Evolutionary conservation across 2,888 invertebrate genomes (phyloP).

Genomic region (Oscheius sp.): DNA sequence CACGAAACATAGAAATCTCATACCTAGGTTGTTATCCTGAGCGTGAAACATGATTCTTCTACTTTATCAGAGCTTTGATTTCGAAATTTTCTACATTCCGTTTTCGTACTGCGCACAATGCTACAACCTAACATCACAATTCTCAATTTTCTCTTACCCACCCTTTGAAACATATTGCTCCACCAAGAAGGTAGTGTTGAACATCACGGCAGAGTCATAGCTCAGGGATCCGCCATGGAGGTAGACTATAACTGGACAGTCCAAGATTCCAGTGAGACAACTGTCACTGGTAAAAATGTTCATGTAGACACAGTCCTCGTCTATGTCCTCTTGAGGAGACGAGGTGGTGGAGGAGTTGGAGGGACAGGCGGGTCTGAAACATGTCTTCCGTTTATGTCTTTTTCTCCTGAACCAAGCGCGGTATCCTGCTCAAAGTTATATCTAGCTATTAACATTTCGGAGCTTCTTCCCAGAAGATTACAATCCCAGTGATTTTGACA

Average conservation of each 20-base stretch:
- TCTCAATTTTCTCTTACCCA: background rate
- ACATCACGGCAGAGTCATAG: conserved; percentile 67
- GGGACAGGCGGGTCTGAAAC: conserved; percentile 53
- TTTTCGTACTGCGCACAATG: no score
- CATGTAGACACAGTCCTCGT: conserved; percentile 63
- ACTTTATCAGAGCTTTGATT: no score
- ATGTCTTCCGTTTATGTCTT: background rate
- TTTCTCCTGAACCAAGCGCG: no score
- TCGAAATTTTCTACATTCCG: no score
- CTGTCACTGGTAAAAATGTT: conserved; percentile 60
- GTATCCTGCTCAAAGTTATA: background rate
- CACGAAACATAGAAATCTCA: no score
- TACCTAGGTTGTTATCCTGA: no score
- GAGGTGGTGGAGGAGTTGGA: conserved; percentile 56
- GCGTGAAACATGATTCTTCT: no score
- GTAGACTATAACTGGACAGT: conserved; percentile 63
- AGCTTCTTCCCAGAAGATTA: no score
- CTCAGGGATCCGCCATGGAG: conserved; percentile 63
- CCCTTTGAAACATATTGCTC: conserved; percentile 41
- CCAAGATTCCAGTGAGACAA: conserved; percentile 42
- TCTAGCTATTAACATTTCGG: background rate
- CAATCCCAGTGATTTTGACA: no score
- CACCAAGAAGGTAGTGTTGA: conserved; percentile 58
- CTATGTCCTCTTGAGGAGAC: conserved; percentile 55
- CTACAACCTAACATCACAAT: no score